Evolutionary conservation across 2,113 vertebrate species (phyloP).

Genomic region (Aramus guarauna): DNA sequence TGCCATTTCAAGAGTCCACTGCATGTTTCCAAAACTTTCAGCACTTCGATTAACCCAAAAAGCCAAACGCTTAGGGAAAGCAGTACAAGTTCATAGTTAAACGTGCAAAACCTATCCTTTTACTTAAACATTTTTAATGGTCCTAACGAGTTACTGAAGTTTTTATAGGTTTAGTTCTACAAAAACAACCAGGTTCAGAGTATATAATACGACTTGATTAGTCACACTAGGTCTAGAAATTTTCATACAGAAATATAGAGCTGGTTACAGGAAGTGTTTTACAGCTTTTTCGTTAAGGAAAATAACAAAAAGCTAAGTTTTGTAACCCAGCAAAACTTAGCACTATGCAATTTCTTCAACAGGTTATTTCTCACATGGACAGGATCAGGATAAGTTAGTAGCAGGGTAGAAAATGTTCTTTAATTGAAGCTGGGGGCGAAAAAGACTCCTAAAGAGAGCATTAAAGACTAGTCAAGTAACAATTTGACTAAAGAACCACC

Average conservation of each 20-base stretch:
- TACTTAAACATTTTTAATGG: background rate
- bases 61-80: background rate
- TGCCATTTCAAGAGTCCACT: background rate
- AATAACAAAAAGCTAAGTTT: background rate
- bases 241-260: background rate
- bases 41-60: background rate
- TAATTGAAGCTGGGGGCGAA: background rate
- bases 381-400: background rate
- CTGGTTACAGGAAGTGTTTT: background rate
- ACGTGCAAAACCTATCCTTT: background rate
- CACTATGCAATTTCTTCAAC: background rate
- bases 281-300: background rate
- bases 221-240: background rate
- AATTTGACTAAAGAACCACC: background rate
- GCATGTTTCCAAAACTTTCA: background rate
- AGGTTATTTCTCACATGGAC: background rate
- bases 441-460: background rate
- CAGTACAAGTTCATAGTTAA: background rate
- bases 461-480: background rate
- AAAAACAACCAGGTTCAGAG: background rate
- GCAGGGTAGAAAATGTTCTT: background rate
- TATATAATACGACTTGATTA: background rate
- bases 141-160: background rate
- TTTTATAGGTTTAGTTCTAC: background rate
- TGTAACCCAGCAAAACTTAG: background rate